Percentiles rank a stretch among this genome's conserved stretches.
These are phyloP conservation scores for Steinernema hermaphroditum DNA, from an alignment of 2,888 invertebrate genomes.

Conservation along the genomic window DNA sequence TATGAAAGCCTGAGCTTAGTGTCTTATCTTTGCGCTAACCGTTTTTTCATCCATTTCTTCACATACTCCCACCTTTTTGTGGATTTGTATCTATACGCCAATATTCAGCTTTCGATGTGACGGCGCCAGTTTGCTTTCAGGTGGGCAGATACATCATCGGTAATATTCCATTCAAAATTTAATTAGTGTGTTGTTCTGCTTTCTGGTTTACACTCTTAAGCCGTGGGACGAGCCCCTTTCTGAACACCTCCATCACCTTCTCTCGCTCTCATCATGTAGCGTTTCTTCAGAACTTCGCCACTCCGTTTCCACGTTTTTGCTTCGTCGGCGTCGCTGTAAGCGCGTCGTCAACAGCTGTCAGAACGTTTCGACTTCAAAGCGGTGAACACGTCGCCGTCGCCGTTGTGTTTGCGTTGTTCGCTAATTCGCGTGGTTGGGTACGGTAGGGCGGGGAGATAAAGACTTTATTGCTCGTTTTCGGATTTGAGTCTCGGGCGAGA, in stretches of 20 bases:
- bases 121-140: too few relatives aligned
- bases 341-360: background rate
- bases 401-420: background rate
- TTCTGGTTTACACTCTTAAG: too few relatives aligned
- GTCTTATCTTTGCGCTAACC: too few relatives aligned
- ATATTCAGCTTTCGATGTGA: too few relatives aligned
- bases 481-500: slow-evolving; percentile 5
- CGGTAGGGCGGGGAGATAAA: background rate
- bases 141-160: too few relatives aligned
- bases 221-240: too few relatives aligned
- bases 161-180: too few relatives aligned
- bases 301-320: background rate
- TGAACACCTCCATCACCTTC: background rate
- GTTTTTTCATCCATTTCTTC: too few relatives aligned
- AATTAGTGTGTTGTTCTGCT: too few relatives aligned
- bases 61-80: too few relatives aligned
- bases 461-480: slow-evolving; percentile 20
- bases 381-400: background rate
- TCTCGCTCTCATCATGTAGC: background rate
- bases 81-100: too few relatives aligned
- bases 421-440: slow-evolving; percentile 4
- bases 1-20: too few relatives aligned
- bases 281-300: background rate
- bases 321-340: background rate
- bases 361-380: slow-evolving; percentile 13